A percentile compares a stretch with the other conserved stretches of the same genome.
These are phyloP conservation scores for Lichenostomus cassidix DNA, from an alignment of 2,113 vertebrate genomes.

Conservation along the genomic window DNA sequence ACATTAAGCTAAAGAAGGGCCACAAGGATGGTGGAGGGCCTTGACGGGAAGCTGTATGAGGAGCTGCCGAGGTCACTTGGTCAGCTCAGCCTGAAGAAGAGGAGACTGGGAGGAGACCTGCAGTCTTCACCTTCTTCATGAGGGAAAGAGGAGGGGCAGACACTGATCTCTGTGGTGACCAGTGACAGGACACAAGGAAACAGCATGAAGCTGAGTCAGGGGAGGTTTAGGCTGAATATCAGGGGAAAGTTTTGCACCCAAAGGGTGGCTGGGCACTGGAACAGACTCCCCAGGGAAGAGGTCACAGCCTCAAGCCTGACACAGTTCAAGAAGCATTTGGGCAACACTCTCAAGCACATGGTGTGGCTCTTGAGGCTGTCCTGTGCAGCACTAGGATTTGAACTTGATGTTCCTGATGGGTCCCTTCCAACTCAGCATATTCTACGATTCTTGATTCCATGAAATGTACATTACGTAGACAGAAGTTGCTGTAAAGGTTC, in stretches of 20 bases:
- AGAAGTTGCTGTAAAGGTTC: not conserved
- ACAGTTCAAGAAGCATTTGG: not conserved
- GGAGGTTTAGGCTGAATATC: not conserved
- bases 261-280: not conserved
- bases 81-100: not conserved
- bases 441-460: not conserved
- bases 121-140: not conserved
- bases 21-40: not conserved
- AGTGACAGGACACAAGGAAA: not conserved
- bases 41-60: rapidly evolving
- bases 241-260: not conserved
- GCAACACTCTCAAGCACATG: not conserved
- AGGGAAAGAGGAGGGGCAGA: not conserved
- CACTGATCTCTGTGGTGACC: not conserved
- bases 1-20: not conserved
- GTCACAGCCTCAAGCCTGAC: not conserved
- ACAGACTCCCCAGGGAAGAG: not conserved
- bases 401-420: not conserved
- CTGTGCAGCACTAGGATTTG: not conserved
- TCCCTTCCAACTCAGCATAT: not conserved
- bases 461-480: not conserved
- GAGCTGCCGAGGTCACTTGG: not conserved
- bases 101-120: not conserved
- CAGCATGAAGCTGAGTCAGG: not conserved
- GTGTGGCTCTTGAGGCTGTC: not conserved